Evolutionary conservation across 2,888 invertebrate species (phyloP).

Genomic region (Pyrocoelia pectoralis): DNA sequence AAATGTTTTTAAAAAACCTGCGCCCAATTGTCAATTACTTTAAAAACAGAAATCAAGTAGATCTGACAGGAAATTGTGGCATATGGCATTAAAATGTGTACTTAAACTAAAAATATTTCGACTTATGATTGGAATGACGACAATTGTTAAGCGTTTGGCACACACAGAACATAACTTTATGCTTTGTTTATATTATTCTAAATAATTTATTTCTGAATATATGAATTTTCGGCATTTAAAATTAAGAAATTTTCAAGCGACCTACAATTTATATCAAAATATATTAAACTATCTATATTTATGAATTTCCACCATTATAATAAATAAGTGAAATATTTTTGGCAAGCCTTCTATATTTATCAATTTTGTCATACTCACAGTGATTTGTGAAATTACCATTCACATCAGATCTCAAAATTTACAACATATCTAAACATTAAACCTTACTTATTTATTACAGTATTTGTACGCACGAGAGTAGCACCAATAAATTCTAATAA

Average conservation of each 20-base stretch:
- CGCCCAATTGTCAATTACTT: not conserved
- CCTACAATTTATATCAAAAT: not conserved
- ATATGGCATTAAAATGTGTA: conserved; percentile 14
- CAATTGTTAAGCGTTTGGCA: conserved; percentile 11
- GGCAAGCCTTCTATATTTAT: not conserved
- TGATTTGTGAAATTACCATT: no score
- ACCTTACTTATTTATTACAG: no score
- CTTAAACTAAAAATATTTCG: conserved; percentile 15
- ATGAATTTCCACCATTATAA: not conserved
- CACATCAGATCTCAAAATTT: no score
- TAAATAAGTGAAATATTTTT: not conserved
- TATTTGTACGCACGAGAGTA: no score
- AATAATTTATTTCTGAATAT: conserved; percentile 7
- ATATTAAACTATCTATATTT: not conserved
- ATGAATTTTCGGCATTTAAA: conserved; percentile 5
- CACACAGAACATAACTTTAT: conserved; percentile 6
- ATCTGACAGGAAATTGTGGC: conserved; percentile 9
- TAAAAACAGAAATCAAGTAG: not conserved
- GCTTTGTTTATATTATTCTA: conserved; percentile 7
- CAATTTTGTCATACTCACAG: no score
- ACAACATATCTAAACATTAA: no score
- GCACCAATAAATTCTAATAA: no score
- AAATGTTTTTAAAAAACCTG: not conserved
- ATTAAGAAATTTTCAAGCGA: conserved; percentile 5
- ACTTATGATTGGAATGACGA: conserved; percentile 15